phyloP scores from a whole-genome alignment of 2,888 invertebrate species.

The Papilio demoleus region DNA sequence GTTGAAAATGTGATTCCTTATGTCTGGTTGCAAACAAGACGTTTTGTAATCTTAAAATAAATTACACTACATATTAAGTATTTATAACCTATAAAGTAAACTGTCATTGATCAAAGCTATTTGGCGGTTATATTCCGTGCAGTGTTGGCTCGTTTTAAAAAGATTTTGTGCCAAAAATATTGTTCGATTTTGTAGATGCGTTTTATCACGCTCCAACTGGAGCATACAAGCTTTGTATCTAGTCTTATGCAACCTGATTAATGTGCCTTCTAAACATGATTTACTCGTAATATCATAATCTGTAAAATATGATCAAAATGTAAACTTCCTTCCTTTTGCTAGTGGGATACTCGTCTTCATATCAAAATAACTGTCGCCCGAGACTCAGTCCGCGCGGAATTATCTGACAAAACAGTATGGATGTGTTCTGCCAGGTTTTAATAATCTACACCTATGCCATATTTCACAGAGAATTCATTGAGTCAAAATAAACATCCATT shows the following conservation, averaged over 20 bases:
- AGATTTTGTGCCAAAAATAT: constrained; percentile 69
- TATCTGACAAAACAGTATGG: too few species aligned
- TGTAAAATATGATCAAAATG: too few species aligned
- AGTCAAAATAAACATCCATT: too few species aligned
- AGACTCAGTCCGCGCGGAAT: too few species aligned
- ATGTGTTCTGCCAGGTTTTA: too few species aligned
- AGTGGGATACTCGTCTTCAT: too few species aligned
- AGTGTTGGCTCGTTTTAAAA: constrained; percentile 54
- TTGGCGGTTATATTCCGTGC: constrained; percentile 44
- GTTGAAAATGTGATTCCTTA: background rate
- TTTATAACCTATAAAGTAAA: background rate
- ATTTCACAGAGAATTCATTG: too few species aligned
- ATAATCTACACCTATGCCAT: too few species aligned
- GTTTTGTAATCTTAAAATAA: background rate
- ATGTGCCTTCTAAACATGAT: background rate
- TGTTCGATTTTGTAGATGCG: constrained; percentile 75
- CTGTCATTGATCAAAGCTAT: background rate
- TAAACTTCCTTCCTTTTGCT: too few species aligned
- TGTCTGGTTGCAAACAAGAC: background rate
- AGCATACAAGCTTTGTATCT: constrained; percentile 47
- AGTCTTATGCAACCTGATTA: constrained; percentile 36
- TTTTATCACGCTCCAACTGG: constrained; percentile 69
- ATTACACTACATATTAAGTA: background rate
- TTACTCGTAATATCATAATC: too few species aligned
- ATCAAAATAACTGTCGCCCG: too few species aligned